Evolutionary conservation across 2,113 vertebrate species (phyloP).

Genomic region (Arvicanthis niloticus): DNA sequence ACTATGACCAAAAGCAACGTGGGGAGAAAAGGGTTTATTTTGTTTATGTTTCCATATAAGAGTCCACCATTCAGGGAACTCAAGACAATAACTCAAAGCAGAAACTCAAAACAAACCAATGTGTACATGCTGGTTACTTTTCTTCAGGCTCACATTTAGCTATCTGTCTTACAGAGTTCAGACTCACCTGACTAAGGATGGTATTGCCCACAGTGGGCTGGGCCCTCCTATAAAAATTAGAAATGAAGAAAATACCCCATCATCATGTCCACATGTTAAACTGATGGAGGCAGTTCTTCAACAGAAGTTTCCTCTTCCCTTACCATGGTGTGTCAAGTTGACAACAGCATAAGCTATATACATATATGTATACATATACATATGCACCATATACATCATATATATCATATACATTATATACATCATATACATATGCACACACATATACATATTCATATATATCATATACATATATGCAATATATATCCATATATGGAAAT

Average conservation of each 20-base stretch:
- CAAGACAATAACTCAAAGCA: not conserved
- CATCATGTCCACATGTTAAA: not conserved
- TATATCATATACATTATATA: not conserved
- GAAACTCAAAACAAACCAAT: not conserved
- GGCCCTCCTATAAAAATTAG: not conserved
- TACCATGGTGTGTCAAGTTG: not conserved
- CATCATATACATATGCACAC: too few relatives aligned
- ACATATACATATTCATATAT: too few relatives aligned
- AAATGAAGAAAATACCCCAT: not conserved
- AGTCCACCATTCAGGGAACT: not conserved
- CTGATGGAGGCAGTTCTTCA: not conserved
- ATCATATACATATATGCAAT: too few relatives aligned
- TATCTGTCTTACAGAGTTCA: not conserved
- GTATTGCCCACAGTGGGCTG: not conserved
- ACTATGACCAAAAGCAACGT: not conserved
- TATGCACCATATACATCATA: not conserved
- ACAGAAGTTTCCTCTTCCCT: not conserved
- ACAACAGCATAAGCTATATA: not conserved
- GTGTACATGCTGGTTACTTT: not conserved
- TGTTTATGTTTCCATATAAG: not conserved
- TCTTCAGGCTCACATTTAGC: not conserved
- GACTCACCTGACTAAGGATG: not conserved
- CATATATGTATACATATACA: not conserved
- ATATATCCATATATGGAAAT: too few relatives aligned
- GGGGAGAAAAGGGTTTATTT: not conserved